Percentiles rank a stretch among this genome's conserved stretches.
phyloP scores from a whole-genome alignment of 2,113 vertebrate species.

The Chauna torquata region DNA sequence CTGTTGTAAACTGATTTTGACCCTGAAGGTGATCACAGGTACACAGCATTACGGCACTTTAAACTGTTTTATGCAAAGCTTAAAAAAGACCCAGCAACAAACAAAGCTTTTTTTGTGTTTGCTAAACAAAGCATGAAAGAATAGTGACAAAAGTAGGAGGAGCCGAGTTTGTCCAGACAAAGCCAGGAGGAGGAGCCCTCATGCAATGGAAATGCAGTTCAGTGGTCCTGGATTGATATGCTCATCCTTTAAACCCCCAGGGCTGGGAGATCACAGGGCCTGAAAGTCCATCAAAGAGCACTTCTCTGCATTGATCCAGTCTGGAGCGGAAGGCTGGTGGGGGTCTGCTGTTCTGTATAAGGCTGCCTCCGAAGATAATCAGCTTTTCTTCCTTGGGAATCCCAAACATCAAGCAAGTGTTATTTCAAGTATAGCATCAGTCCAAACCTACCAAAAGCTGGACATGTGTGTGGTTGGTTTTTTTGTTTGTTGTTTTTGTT shows the following conservation, averaged over 20 bases:
- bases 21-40: slow-evolving; percentile 80
- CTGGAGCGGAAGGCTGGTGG: slow-evolving; percentile 69
- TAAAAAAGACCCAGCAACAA: slow-evolving; percentile 77
- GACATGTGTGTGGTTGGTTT: not conserved
- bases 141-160: slow-evolving; percentile 83
- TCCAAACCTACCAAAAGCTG: not conserved
- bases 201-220: slow-evolving; percentile 84
- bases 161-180: slow-evolving; percentile 72
- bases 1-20: slow-evolving; percentile 62
- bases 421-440: slow-evolving; percentile 40
- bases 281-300: slow-evolving; percentile 81
- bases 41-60: slow-evolving; percentile 72
- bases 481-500: not conserved
- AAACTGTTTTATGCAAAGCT: slow-evolving; percentile 76
- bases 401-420: slow-evolving; percentile 20
- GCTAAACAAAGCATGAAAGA: slow-evolving; percentile 86
- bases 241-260: slow-evolving; percentile 79
- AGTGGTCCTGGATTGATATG: slow-evolving; percentile 84
- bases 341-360: slow-evolving; percentile 45
- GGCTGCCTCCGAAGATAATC: slow-evolving; percentile 64
- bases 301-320: slow-evolving; percentile 79
- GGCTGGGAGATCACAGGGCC: slow-evolving; percentile 82
- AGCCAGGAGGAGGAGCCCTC: slow-evolving; percentile 73
- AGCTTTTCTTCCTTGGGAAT: slow-evolving; percentile 70
- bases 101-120: slow-evolving; percentile 83